Evolutionary conservation across 2,113 vertebrate genomes (phyloP).

Genomic region (Cochlearius cochlearius): DNA sequence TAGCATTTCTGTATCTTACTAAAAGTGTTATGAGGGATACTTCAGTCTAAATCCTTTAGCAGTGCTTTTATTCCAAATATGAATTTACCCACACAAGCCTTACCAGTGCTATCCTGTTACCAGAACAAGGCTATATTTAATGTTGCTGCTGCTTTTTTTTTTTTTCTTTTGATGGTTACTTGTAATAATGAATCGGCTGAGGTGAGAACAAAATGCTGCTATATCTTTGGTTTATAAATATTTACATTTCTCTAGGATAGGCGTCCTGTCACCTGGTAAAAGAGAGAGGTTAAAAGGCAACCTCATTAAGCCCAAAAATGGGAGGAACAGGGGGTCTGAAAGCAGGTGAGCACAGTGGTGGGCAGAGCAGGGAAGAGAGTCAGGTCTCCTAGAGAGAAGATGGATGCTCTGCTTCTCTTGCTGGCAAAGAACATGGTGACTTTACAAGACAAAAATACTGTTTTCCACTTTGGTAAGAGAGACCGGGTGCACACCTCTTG

Average conservation of each 20-base stretch:
- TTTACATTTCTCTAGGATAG: not conserved
- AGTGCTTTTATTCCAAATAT: not conserved
- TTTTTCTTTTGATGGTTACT: not conserved
- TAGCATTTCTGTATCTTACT: not conserved
- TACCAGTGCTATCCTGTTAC: not conserved
- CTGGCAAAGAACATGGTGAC: not conserved
- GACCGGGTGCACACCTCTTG: not conserved
- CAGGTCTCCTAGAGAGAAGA: not conserved
- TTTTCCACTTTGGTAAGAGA: not conserved
- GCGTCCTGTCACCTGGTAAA: not conserved
- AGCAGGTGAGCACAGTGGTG: fast-evolving
- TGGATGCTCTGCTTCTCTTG: not conserved
- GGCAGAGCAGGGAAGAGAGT: not conserved
- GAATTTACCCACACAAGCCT: not conserved
- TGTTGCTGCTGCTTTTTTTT: not conserved
- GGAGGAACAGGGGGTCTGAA: not conserved
- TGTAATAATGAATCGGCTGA: not conserved
- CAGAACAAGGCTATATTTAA: not conserved
- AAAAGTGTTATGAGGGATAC: not conserved
- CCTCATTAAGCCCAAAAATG: not conserved
- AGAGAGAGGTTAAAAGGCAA: not conserved
- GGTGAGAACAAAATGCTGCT: not conserved
- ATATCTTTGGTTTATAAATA: not conserved
- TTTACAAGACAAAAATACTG: not conserved
- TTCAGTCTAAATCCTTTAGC: not conserved